phyloP scores from a whole-genome alignment of 2,113 vertebrate genomes.

The Morone saxatilis region DNA sequence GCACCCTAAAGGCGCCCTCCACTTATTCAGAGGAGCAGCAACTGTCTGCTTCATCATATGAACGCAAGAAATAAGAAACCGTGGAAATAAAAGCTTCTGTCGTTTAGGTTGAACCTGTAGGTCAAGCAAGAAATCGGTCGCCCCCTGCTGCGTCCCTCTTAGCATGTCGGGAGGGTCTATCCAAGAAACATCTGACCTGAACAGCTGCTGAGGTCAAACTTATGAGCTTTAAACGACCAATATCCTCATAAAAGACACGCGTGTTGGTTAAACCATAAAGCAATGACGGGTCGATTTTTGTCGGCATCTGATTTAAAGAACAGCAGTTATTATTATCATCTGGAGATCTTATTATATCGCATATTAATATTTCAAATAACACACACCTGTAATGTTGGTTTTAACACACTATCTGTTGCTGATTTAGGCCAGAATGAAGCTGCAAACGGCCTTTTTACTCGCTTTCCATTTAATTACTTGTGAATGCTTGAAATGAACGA shows the following conservation, averaged over 20 bases:
- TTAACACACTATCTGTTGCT: no score
- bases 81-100: background rate
- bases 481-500: background rate
- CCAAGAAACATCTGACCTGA: slow-evolving; percentile 16
- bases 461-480: background rate
- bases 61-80: background rate
- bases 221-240: background rate
- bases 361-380: background rate
- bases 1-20: background rate
- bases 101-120: background rate
- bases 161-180: slow-evolving; percentile 17
- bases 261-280: background rate
- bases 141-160: slow-evolving; percentile 5
- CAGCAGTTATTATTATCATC: no score
- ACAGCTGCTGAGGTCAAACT: slow-evolving; percentile 47
- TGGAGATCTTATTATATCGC: background rate
- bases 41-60: background rate
- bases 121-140: background rate
- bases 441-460: background rate
- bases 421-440: background rate
- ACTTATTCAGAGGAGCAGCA: background rate
- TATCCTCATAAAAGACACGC: background rate
- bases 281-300: no score
- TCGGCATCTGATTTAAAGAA: background rate
- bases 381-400: background rate